Evolutionary conservation across 2,888 invertebrate species (phyloP).

Genomic region (Lordiphosa andalusiaca): DNA sequence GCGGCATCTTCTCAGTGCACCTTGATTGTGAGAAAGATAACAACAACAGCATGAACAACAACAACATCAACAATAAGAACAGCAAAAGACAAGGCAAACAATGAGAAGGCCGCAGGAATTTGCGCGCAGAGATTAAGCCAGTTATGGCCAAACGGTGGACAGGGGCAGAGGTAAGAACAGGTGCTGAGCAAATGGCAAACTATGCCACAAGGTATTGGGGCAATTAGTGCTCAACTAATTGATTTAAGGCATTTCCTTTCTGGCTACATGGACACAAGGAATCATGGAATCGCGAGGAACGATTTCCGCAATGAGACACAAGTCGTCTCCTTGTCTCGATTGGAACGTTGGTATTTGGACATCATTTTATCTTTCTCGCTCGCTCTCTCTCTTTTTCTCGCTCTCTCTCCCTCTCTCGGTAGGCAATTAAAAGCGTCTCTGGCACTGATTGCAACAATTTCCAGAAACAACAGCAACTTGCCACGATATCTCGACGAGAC

Average conservation of each 20-base stretch:
- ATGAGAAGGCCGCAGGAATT: conserved; percentile 74
- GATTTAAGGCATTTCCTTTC: conserved; percentile 81
- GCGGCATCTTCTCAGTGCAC: conserved; percentile 51
- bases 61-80: conserved; percentile 10
- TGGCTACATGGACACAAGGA: conserved; percentile 45
- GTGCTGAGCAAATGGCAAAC: conserved; percentile 73
- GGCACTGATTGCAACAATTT: conserved; percentile 75
- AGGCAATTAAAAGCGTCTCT: conserved; percentile 60
- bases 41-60: conserved; percentile 48
- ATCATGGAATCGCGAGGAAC: conserved; percentile 14
- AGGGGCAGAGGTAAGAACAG: conserved; percentile 47
- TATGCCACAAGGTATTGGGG: conserved; percentile 80
- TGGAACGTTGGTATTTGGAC: conserved; percentile 61
- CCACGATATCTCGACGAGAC: conserved; percentile 33
- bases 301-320: conserved; percentile 12
- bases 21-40: conserved; percentile 75
- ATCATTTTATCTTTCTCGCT: conserved; percentile 26
- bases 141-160: conserved; percentile 26
- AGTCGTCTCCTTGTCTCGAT: conserved; percentile 61
- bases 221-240: conserved; percentile 81
- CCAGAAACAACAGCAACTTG: conserved; percentile 66
- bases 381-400: conserved; percentile 2
- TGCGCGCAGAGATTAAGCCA: conserved; percentile 65
- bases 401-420: conserved; percentile 9
- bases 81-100: conserved; percentile 41